Base-by-base conservation (phyloP, 2,113 vertebrate species). In the Leuciscus idus region DNA sequence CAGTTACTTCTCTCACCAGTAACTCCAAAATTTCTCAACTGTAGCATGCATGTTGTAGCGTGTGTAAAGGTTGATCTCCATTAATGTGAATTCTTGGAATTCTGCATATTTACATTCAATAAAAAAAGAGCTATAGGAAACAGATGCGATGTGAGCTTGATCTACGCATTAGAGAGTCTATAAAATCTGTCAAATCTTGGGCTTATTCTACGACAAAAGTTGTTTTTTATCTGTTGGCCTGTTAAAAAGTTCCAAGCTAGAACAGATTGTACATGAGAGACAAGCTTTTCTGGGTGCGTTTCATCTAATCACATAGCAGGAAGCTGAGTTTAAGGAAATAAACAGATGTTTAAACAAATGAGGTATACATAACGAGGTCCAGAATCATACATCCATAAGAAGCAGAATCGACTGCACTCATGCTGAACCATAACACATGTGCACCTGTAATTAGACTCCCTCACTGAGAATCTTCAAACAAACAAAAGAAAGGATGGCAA, bases 281-380 rank as follows among this genome's bases (percentile, higher is more conserved):
- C 46, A 39, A 57, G 73, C 17, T 57, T 28, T 80, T 19, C 36
- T 74, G 15, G 70, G 36, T 61, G 61, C 36, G 48, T 84, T 81
- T 64, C 4, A 48, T 82, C 46, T 62, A 46, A 72, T 52, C 70
- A 33, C 82, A 72, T 36, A 76, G 64, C 78, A 74, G 52, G 59
- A 64, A 81, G 43, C 19, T 59, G 68, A 72, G 4, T 48, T 81
- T 59, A 26, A 80, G 36, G 77, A 70, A 10, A 50, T 28, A 68
- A 87, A 87, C 81, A 89, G 87, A 89, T 89, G 88, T 89, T 87
- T 85, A 89, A 89, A 87, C 81, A 89, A 89, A 89, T 85, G 55
- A 89, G 79, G 28, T 85, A 72, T 73, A 81, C 43, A 74, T 89
- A 87, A 89, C 64, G 10, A 89, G 83, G 72, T 85, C 88, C 83